phyloP scores from a whole-genome alignment of 2,888 invertebrate genomes.

The Clusia tigrina region DNA sequence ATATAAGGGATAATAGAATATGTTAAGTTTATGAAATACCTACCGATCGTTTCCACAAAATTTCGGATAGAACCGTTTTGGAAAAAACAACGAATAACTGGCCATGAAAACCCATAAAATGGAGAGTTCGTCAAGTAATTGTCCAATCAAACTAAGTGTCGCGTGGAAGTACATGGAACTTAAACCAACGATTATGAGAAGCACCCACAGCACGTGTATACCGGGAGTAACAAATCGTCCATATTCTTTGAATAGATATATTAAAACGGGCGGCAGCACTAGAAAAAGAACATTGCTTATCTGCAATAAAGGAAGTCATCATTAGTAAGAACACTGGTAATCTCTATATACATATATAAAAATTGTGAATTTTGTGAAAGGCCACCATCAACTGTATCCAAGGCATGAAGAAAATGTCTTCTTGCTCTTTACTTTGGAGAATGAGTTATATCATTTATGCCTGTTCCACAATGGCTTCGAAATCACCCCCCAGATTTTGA shows the following conservation, averaged over 20 bases:
- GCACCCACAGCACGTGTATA: slow-evolving; percentile 82
- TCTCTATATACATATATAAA: too few relatives aligned
- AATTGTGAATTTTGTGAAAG: too few relatives aligned
- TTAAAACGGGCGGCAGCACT: slow-evolving; percentile 78
- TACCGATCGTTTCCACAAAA: slow-evolving; percentile 73
- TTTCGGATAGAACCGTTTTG: slow-evolving; percentile 74
- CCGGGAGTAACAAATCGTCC: slow-evolving; percentile 77
- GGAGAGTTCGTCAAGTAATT: slow-evolving; percentile 81
- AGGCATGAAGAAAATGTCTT: too few relatives aligned
- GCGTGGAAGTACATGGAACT: slow-evolving; percentile 88
- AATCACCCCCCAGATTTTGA: too few relatives aligned
- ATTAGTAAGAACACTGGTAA: too few relatives aligned
- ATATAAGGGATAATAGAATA: slow-evolving; percentile 14
- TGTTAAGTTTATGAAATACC: slow-evolving; percentile 39
- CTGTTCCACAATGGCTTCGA: too few relatives aligned
- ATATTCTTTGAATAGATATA: slow-evolving; percentile 80
- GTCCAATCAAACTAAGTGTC: slow-evolving; percentile 81
- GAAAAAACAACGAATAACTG: slow-evolving; percentile 78
- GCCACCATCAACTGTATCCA: too few relatives aligned
- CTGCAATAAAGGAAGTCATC: too few relatives aligned
- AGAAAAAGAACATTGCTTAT: slow-evolving; percentile 81
- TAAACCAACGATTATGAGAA: slow-evolving; percentile 79
- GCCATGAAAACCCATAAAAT: slow-evolving; percentile 85
- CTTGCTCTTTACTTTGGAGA: too few relatives aligned
- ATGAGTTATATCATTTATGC: too few relatives aligned